Evolutionary conservation across 2,797 vertebrate genomes (phyloP), one percentile per base, ranked within the genome.

Genomic region (Oceanodroma leucorhoa): DNA sequence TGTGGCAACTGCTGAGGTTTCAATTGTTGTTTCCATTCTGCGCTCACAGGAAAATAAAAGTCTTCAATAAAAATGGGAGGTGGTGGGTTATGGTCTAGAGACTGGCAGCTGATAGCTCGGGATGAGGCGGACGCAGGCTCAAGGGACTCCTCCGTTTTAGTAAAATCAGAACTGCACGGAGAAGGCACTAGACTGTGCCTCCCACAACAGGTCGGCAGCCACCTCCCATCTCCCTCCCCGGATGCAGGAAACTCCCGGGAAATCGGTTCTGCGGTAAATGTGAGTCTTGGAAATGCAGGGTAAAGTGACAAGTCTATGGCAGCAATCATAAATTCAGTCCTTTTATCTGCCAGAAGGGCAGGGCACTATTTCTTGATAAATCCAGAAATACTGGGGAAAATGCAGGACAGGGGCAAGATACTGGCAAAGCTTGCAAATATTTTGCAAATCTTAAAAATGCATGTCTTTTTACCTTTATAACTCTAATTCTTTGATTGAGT

Each of bases 1-100:
- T 92, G 87, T 95, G 87, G 87, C 89, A 95, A 27, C 32, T 87
- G 64, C 87, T 94, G 94, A 94, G 93, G 92, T 97, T 95, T 96
- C 86, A 60, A 32, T 92, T 95, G 78, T 85, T 95, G 81, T 90
- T 95, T 92, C 92, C 78, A 66, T 82, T 95, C 81, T 45, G 46
- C 0, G 0, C 77, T 94, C 53, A 19, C 26, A 84, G 77, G 80
- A 84, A 89, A 92, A 79, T 34, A 61, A 36, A 86, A 82, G n/a
- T 77, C 70, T 87, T 89, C 62, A 38, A 60, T 70, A 76, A 82
- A 92, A 90, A 66, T 29, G 36, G 40, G 78, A 89, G 70, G 16
- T 57, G 40, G n/a, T 66, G 64, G 78, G 70, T 58, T 87, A 72
- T 0, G 2, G 62, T 89, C 70, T 85, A 36, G 36, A 91, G 62